Conservation (phyloP, 2,113 vertebrate species). For the Nanorana parkeri region DNA sequence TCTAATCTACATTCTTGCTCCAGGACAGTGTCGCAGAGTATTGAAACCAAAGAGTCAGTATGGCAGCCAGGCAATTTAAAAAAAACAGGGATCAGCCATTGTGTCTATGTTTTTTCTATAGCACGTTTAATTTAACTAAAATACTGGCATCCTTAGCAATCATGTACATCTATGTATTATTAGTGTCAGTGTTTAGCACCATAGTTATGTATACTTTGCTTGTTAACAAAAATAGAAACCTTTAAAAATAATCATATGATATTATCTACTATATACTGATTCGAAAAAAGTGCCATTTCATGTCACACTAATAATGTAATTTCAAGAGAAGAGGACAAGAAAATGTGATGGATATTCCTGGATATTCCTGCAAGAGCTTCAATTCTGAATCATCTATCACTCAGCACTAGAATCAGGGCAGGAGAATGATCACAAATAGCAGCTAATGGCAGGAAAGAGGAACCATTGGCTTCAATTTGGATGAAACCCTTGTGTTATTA, state of each 20-base stretch:
- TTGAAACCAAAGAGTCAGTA: too few relatives aligned
- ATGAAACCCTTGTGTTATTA: constrained; percentile 1
- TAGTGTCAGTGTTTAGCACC: too few relatives aligned
- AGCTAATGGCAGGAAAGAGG: background rate
- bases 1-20: too few relatives aligned
- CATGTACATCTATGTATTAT: too few relatives aligned
- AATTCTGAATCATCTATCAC: constrained; percentile 26
- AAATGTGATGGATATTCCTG: background rate
- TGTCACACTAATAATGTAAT: background rate
- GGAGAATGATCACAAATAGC: constrained; percentile 7
- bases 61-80: too few relatives aligned
- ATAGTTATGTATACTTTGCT: too few relatives aligned
- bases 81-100: too few relatives aligned
- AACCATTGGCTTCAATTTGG: background rate
- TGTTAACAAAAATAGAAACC: too few relatives aligned
- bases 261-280: background rate
- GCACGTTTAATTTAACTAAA: too few relatives aligned
- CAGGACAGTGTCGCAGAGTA: too few relatives aligned
- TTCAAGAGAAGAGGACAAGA: background rate
- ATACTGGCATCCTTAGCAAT: too few relatives aligned
- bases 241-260: background rate
- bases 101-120: too few relatives aligned
- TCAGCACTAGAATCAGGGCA: constrained; percentile 18
- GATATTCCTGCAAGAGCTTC: background rate
- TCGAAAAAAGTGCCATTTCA: constrained; percentile 19